phyloP scores from a whole-genome alignment of 2,113 vertebrate species.

The Arenaria interpres region DNA sequence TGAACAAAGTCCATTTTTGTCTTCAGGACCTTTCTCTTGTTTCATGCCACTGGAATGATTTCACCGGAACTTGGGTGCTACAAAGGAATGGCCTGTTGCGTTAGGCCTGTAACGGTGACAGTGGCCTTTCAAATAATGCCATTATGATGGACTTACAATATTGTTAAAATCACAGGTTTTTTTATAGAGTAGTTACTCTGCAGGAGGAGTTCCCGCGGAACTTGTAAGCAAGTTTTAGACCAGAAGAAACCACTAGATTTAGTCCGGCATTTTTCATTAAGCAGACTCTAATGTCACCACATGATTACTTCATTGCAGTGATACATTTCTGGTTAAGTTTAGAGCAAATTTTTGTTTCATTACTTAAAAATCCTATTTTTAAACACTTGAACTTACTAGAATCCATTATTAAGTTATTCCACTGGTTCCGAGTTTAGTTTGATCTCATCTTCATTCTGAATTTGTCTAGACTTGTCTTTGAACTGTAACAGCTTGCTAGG shows the following conservation, averaged over 20 bases:
- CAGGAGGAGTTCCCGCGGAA: not conserved
- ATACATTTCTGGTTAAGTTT: not conserved
- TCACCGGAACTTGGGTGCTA: not conserved
- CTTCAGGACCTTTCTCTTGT: not conserved
- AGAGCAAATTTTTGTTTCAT: not conserved
- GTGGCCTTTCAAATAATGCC: not conserved
- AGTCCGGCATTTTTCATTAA: not conserved
- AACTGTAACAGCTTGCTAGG: not conserved
- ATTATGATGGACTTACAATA: not conserved
- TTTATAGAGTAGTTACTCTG: not conserved
- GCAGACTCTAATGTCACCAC: not conserved
- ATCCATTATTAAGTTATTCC: not conserved
- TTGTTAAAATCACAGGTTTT: not conserved
- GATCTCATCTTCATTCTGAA: not conserved
- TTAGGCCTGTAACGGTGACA: not conserved
- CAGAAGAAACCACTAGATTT: not conserved
- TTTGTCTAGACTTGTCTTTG: not conserved
- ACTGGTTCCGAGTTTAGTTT: constrained; percentile 23
- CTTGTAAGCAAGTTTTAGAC: not conserved
- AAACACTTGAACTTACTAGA: not conserved
- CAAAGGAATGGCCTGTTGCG: not conserved
- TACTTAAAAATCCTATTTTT: not conserved
- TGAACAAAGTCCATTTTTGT: not conserved
- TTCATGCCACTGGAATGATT: not conserved
- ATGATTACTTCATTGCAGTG: not conserved